A percentile compares a stretch with the other conserved stretches of the same genome.
These are phyloP conservation scores for Argya squamiceps DNA, from an alignment of 2,797 vertebrate genomes.

Conservation along the genomic window DNA sequence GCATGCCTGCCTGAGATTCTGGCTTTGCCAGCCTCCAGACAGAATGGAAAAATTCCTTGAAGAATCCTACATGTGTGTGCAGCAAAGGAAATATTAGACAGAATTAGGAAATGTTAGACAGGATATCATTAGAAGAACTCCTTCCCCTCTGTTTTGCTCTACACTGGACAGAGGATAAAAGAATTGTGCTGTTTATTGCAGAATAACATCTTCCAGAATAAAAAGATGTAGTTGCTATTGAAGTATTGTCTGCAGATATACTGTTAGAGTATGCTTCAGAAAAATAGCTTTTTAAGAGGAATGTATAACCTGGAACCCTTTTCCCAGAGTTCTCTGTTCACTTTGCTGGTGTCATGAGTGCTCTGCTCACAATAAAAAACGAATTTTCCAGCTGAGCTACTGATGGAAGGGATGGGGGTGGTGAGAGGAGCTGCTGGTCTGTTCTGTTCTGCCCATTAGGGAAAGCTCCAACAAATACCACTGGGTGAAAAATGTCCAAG, in stretches of 20 bases:
- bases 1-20: not conserved
- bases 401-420: not conserved
- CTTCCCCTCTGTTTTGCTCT: not conserved
- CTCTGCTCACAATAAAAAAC: not conserved
- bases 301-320: not conserved
- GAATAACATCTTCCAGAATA: not conserved
- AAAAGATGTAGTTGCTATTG: not conserved
- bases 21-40: not conserved
- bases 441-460: not conserved
- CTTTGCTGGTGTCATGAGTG: not conserved
- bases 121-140: not conserved
- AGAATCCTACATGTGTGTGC: rapidly evolving
- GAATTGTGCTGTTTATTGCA: not conserved
- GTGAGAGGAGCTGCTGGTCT: not conserved
- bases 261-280: not conserved
- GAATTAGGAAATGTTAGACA: not conserved
- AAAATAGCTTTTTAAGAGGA: not conserved
- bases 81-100: not conserved
- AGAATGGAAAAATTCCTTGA: not conserved
- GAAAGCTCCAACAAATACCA: not conserved
- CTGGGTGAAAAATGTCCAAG: not conserved
- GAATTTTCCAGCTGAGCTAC: not conserved
- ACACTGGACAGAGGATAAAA: not conserved
- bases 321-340: not conserved
- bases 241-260: not conserved